Percentiles rank a stretch among this genome's conserved stretches.
Evolutionary conservation across 2,888 invertebrate species (phyloP).

Genomic region (Parapristionchus giblindavisi): DNA sequence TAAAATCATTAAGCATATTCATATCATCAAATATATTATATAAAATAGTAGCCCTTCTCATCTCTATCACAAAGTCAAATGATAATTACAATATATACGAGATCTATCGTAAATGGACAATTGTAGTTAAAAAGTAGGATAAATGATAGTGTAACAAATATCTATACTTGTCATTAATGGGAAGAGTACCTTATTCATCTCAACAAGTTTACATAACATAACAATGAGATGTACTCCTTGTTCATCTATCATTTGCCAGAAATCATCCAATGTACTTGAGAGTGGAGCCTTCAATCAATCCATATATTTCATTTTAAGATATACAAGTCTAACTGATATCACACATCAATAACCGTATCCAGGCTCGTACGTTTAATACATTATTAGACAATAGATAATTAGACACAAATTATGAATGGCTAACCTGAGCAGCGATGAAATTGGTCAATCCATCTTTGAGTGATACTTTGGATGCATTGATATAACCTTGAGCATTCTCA

Average conservation of each 20-base stretch:
- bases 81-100: background rate
- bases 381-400: background rate
- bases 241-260: conserved; percentile 65
- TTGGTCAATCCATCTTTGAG: conserved; percentile 47
- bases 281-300: conserved; percentile 52
- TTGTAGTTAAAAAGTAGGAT: no score
- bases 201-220: conserved; percentile 63
- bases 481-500: conserved; percentile 58
- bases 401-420: background rate
- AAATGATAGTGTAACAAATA: no score
- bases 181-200: conserved; percentile 56
- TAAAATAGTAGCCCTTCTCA: no score
- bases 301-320: background rate
- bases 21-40: background rate
- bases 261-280: conserved; percentile 57
- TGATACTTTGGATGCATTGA: conserved; percentile 60
- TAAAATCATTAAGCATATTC: background rate
- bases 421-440: conserved; percentile 63
- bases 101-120: background rate
- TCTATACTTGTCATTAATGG: no score
- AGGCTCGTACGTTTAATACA: background rate
- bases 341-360: background rate
- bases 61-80: no score
- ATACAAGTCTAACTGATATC: background rate
- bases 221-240: conserved; percentile 53